phyloP scores from a whole-genome alignment of 2,797 vertebrate genomes.

The Neomorphus geoffroyi region DNA sequence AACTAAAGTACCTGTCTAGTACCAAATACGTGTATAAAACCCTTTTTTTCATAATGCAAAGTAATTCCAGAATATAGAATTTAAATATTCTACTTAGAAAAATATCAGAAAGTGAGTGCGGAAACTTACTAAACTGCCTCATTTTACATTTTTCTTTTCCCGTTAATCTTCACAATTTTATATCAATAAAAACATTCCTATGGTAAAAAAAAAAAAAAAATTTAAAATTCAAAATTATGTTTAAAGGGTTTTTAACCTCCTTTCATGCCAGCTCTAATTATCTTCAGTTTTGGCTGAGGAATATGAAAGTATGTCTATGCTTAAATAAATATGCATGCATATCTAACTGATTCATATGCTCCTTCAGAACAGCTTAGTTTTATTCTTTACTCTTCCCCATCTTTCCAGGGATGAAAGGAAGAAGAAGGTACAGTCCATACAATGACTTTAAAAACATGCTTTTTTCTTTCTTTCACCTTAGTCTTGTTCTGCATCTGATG shows the following conservation, averaged over 20 bases:
- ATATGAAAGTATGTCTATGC: not conserved
- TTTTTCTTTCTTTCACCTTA: conserved; percentile 6
- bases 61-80: not conserved
- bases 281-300: not conserved
- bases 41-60: not conserved
- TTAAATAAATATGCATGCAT: conserved; percentile 21
- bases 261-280: not conserved
- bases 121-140: not conserved
- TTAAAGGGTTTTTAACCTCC: not conserved
- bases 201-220: not conserved
- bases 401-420: conserved; percentile 26
- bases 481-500: not conserved
- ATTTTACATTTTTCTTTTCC: not conserved
- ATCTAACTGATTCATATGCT: not conserved
- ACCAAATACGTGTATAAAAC: not conserved
- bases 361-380: conserved; percentile 32
- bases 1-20: not conserved
- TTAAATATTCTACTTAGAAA: not conserved
- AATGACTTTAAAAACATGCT: not conserved
- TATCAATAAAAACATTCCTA: not conserved
- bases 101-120: not conserved
- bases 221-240: not conserved
- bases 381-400: conserved; percentile 13
- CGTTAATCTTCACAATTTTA: not conserved
- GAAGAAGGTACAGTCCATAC: not conserved